These are phyloP conservation scores for Polydrusus pterygomalis DNA, from an alignment of 2,888 invertebrate species.

Conservation along the genomic window DNA sequence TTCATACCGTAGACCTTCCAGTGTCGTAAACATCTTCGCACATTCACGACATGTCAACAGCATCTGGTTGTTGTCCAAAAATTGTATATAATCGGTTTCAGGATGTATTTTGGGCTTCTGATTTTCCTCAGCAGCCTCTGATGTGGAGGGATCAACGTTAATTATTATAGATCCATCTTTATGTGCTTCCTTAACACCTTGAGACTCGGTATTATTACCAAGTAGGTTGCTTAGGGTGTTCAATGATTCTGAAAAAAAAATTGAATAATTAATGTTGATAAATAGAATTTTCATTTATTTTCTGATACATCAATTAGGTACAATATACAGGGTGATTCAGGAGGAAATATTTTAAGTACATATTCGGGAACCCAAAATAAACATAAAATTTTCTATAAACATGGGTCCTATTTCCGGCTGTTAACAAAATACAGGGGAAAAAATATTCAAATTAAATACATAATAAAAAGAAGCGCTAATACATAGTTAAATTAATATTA, in stretches of 20 bases:
- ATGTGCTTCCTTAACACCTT: slow-evolving; percentile 27
- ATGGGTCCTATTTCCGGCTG: no score
- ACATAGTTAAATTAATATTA: no score
- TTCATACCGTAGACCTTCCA: slow-evolving; percentile 65
- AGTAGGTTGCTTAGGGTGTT: slow-evolving; percentile 60
- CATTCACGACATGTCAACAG: slow-evolving; percentile 68
- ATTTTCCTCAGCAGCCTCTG: slow-evolving; percentile 36
- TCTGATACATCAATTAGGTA: no score
- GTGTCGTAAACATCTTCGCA: slow-evolving; percentile 68
- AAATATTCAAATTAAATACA: no score
- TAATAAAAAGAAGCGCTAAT: no score
- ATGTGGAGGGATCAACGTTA: slow-evolving; percentile 27
- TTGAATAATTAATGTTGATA: no score
- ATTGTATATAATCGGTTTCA: slow-evolving; percentile 67
- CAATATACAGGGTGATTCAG: no score
- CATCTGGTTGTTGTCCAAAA: slow-evolving; percentile 69
- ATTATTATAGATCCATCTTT: slow-evolving; percentile 16
- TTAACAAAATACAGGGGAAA: no score
- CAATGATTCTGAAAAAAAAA: slow-evolving; percentile 58
- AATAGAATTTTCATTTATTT: neutral
- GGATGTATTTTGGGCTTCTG: slow-evolving; percentile 44
- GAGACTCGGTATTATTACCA: slow-evolving; percentile 18
- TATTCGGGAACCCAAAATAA: no score
- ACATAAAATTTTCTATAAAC: no score
- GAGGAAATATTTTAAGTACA: no score